Conservation (phyloP, 1,140 invertebrate species). For the silkworm (Bombyx mori) region ASM3026992v2 NC_085117.1:41001-41500, state of each 20-base stretch:
- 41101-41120: too few species aligned
- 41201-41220: too few species aligned
- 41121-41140: too few species aligned
- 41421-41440: constrained; percentile 10
- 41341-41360: constrained; percentile 8
- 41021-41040: too few species aligned
- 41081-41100: constrained; percentile 1
- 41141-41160: too few species aligned
- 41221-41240: too few species aligned
- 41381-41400: constrained; percentile 20
- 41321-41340: not conserved
- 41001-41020: too few species aligned
- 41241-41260: not conserved
- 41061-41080: not conserved
- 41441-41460: not conserved
- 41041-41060: not conserved
- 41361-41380: constrained; percentile 13
- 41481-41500: too few species aligned
- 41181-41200: too few species aligned
- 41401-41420: constrained; percentile 26
- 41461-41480: too few species aligned
- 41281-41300: constrained; percentile 2
- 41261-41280: not conserved
- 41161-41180: too few species aligned
- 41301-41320: constrained; percentile 1